These are phyloP conservation scores for Acanthaster planci DNA, from an alignment of 35 echinoderm and acorn worm genomes.

Conservation along the genomic window DNA sequence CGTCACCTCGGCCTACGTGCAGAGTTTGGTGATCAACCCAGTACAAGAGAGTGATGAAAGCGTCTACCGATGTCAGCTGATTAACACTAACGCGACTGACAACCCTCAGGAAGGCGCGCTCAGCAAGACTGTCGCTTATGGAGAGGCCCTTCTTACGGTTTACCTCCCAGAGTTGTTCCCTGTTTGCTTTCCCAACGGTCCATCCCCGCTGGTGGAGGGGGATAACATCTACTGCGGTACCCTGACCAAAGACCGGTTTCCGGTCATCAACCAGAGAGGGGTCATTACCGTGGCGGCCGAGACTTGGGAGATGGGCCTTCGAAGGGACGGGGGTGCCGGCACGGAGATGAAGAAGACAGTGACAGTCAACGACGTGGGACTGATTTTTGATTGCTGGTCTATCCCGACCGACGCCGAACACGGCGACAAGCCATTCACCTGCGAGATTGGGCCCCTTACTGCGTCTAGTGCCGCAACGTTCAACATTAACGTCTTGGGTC, in stretches of 20 bases:
- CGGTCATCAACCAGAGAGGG: constrained; percentile 9
- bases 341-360: constrained; percentile 4
- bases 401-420: constrained; percentile 5
- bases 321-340: not conserved
- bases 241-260: constrained; percentile 5
- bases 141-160: not conserved
- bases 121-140: not conserved
- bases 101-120: not conserved
- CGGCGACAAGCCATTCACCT: not conserved
- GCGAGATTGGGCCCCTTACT: not conserved
- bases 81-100: not conserved
- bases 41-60: constrained; percentile 3
- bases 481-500: not conserved
- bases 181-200: constrained; percentile 14
- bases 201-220: not conserved
- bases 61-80: constrained; percentile 11
- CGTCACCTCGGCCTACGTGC: not conserved
- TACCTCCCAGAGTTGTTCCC: constrained; percentile 22
- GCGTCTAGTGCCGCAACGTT: not conserved
- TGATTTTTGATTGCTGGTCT: constrained; percentile 16
- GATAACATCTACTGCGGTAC: constrained; percentile 9
- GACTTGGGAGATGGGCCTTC: not conserved
- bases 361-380: not conserved
- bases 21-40: constrained; percentile 18
- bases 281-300: not conserved